phyloP scores from a whole-genome alignment of 2,113 vertebrate species.

The Melanotaenia duboulayi region DNA sequence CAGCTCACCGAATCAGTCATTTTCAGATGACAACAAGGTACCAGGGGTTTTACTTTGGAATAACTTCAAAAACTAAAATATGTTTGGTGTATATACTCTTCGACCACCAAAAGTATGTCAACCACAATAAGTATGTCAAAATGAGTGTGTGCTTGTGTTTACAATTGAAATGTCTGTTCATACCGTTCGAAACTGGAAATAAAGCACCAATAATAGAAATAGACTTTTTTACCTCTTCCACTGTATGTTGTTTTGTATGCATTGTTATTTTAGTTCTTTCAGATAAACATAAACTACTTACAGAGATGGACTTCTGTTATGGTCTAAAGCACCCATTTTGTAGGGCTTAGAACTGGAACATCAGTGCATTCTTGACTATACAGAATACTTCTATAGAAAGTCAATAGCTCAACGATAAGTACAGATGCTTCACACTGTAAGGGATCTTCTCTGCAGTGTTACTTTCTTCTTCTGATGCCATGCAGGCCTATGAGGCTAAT shows the following conservation, averaged over 20 bases:
- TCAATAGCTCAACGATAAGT: conserved; percentile 5
- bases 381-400: conserved; percentile 15
- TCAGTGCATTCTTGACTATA: neutral
- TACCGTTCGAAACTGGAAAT: neutral
- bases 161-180: neutral
- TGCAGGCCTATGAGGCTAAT: conserved; percentile 33
- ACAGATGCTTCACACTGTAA: neutral
- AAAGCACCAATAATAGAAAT: neutral
- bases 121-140: neutral
- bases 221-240: neutral
- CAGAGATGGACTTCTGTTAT: neutral
- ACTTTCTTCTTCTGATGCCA: conserved; percentile 35
- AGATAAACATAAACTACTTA: conserved; percentile 9
- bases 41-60: too few species aligned
- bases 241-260: neutral
- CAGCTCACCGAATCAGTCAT: too few species aligned
- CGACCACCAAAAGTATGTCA: neutral
- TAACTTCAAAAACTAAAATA: too few species aligned
- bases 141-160: neutral
- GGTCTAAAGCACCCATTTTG: neutral
- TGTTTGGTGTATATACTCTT: neutral
- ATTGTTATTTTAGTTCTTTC: neutral
- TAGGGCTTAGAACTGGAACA: neutral
- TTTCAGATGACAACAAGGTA: too few species aligned
- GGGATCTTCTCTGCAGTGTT: conserved; percentile 41